A percentile compares a stretch with the other conserved stretches of the same genome.
Conservation (phyloP, 2,113 vertebrate genomes). For the Phrynocephalus versicolor region DNA sequence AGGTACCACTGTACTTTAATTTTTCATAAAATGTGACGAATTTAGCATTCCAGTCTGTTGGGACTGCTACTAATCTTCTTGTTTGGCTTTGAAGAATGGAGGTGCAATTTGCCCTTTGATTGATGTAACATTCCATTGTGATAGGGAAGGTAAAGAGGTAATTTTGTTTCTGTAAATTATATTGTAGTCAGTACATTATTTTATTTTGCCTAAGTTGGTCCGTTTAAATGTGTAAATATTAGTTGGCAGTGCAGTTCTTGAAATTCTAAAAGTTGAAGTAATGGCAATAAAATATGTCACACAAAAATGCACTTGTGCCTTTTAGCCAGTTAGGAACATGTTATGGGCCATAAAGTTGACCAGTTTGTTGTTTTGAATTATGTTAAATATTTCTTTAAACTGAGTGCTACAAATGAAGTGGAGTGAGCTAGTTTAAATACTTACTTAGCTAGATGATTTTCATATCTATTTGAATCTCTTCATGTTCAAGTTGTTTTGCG, state of each 20-base stretch:
- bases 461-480: not conserved
- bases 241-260: not conserved
- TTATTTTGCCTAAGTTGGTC: not conserved
- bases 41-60: not conserved
- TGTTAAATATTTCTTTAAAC: not conserved
- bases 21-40: not conserved
- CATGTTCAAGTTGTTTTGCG: not conserved
- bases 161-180: not conserved
- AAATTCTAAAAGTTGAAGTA: not conserved
- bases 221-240: not conserved
- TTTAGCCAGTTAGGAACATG: no score
- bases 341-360: not conserved
- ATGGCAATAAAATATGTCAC: not conserved
- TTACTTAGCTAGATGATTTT: no score
- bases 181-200: not conserved
- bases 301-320: no score
- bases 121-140: not conserved
- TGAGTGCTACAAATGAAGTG: not conserved
- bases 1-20: no score
- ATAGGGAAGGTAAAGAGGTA: not conserved
- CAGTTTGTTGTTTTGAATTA: not conserved
- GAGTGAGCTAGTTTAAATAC: not conserved
- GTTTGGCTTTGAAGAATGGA: not conserved
- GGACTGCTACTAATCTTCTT: not conserved
- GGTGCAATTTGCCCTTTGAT: not conserved